phyloP scores from a whole-genome alignment of 2,797 vertebrate genomes.

The Chrosomus eos region DNA sequence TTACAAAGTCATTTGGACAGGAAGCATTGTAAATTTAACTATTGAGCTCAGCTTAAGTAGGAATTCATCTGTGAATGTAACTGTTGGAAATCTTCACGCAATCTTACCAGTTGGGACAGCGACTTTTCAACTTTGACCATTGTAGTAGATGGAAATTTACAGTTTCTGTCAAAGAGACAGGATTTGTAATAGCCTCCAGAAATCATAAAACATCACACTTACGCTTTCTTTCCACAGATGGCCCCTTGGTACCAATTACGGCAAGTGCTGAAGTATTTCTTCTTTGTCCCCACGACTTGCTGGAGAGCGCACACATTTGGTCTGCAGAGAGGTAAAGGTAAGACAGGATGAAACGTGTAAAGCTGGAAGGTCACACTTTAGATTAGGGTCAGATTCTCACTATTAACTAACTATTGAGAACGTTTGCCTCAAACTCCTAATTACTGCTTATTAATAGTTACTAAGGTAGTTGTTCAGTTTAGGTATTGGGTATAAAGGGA shows the following conservation, averaged over 20 bases:
- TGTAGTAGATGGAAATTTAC: slow-evolving; percentile 3
- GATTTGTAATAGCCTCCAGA: slow-evolving; percentile 38
- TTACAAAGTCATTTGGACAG: neutral
- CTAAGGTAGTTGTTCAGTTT: too few relatives aligned
- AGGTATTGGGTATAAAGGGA: too few relatives aligned
- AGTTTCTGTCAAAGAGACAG: slow-evolving; percentile 26
- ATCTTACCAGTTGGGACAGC: neutral
- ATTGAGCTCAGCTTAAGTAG: neutral
- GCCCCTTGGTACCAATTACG: slow-evolving; percentile 94
- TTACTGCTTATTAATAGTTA: too few relatives aligned
- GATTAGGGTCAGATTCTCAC: too few relatives aligned
- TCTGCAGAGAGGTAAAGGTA: slow-evolving; percentile 68
- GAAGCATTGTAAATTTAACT: neutral
- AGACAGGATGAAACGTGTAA: slow-evolving; percentile 37
- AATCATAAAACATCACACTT: slow-evolving; percentile 76
- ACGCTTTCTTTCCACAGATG: slow-evolving; percentile 98
- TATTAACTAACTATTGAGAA: too few relatives aligned
- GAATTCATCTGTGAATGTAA: slow-evolving; percentile 24
- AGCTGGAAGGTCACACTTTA: neutral
- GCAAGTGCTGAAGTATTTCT: slow-evolving; percentile 98
- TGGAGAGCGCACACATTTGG: slow-evolving; percentile 97
- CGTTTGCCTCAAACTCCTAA: too few relatives aligned
- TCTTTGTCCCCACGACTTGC: slow-evolving; percentile 94
- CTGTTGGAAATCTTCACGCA: neutral
- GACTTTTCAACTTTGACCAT: slow-evolving; percentile 44